Evolutionary conservation across 2,113 vertebrate species (phyloP).

Genomic region (Poecilia latipinna): DNA sequence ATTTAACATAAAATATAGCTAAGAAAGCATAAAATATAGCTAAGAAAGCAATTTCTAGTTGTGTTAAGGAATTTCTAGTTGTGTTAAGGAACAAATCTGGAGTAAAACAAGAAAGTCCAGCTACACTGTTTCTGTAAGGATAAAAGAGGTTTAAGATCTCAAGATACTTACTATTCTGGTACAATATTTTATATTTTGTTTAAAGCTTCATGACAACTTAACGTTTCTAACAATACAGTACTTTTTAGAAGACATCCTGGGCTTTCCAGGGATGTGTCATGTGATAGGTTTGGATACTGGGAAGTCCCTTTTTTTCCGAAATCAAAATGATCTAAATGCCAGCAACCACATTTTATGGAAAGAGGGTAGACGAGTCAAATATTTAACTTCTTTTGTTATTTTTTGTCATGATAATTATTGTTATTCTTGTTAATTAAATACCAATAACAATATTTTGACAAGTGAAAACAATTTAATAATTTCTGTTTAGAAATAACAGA

Average conservation of each 20-base stretch:
- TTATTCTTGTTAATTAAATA: constrained; percentile 1
- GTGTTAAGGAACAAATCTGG: constrained; percentile 40
- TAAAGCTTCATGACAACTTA: neutral
- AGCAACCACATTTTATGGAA: constrained; percentile 9
- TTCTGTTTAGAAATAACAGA: neutral
- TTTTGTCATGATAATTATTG: constrained; percentile 2
- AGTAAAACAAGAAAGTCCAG: constrained; percentile 48
- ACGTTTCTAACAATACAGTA: neutral
- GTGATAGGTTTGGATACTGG: neutral
- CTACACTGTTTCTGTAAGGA: constrained; percentile 26
- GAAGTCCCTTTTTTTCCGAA: neutral
- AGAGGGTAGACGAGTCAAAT: neutral
- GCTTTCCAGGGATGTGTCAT: neutral
- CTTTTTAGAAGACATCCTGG: neutral
- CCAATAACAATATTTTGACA: neutral
- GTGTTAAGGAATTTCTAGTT: constrained; percentile 40
- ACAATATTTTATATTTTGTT: constrained; percentile 18
- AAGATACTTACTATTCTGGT: neutral
- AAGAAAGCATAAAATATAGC: constrained; percentile 27
- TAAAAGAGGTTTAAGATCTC: constrained; percentile 3
- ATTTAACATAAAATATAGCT: constrained; percentile 31
- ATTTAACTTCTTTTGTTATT: neutral
- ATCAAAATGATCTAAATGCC: neutral
- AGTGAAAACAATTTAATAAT: constrained; percentile 8
- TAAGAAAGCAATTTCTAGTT: constrained; percentile 16